Conservation (phyloP, 2,797 vertebrate species). For the Tragopan temminckii region DNA sequence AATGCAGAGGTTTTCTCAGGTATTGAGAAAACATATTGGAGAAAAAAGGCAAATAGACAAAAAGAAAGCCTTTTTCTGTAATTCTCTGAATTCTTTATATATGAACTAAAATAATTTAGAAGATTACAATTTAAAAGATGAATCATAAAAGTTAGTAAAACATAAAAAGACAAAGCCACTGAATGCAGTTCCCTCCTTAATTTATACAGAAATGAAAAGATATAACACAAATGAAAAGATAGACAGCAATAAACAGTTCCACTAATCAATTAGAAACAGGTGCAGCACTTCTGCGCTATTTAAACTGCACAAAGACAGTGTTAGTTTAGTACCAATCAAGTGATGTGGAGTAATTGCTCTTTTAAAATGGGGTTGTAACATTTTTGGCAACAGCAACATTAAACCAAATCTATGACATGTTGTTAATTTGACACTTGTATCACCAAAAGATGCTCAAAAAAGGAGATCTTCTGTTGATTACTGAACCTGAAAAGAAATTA, state of each 20-base stretch:
- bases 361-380: slow-evolving; percentile 69
- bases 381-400: slow-evolving; percentile 35
- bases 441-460: slow-evolving; percentile 7
- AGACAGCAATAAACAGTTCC: background rate
- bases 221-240: background rate
- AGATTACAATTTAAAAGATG: background rate
- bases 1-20: background rate
- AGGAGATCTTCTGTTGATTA: background rate
- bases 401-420: slow-evolving; percentile 8
- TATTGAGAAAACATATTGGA: background rate
- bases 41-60: background rate
- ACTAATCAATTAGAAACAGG: slow-evolving; percentile 61
- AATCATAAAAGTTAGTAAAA: background rate
- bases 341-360: slow-evolving; percentile 70
- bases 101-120: background rate
- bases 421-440: slow-evolving; percentile 40
- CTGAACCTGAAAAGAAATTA: background rate
- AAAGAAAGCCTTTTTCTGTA: background rate
- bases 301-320: slow-evolving; percentile 44
- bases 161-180: background rate
- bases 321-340: slow-evolving; percentile 61
- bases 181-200: background rate
- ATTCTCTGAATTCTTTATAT: background rate
- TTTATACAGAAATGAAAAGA: background rate
- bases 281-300: slow-evolving; percentile 34